Conservation (phyloP, 1,140 invertebrate genomes). For the Probaryconus sp. region DNA sequence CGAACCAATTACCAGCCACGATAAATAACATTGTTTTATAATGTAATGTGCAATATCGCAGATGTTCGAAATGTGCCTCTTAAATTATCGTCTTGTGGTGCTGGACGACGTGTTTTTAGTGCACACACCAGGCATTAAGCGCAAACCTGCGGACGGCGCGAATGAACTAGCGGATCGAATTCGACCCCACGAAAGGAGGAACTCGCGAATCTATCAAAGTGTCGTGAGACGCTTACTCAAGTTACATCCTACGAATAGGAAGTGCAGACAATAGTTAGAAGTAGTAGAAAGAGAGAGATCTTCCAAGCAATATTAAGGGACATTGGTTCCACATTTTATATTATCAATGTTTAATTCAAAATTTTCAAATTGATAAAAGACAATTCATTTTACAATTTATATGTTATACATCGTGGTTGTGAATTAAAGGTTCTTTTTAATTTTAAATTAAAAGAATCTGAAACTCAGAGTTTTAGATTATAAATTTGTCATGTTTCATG, state of each 20-base stretch:
- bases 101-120: slow-evolving; percentile 88
- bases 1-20: no score
- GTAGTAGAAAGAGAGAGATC: slow-evolving; percentile 30
- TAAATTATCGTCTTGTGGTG: slow-evolving; percentile 86
- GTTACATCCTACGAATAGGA: slow-evolving; percentile 80
- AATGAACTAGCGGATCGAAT: slow-evolving; percentile 63
- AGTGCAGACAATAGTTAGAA: slow-evolving; percentile 76
- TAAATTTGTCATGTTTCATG: no score
- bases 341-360: no score
- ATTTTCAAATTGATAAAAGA: slow-evolving; percentile 8
- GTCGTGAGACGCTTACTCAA: slow-evolving; percentile 80
- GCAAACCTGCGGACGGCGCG: slow-evolving; percentile 69
- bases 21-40: no score
- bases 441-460: no score
- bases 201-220: slow-evolving; percentile 81
- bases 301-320: slow-evolving; percentile 20
- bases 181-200: slow-evolving; percentile 80
- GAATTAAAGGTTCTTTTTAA: no score
- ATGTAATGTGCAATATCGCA: slow-evolving; percentile 70
- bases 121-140: slow-evolving; percentile 85
- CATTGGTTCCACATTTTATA: no score
- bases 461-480: no score
- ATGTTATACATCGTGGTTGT: no score
- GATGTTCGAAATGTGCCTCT: slow-evolving; percentile 89
- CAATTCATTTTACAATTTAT: slow-evolving; percentile 7